phyloP scores from a whole-genome alignment of 2,888 invertebrate genomes.

The Tenodera sinensis region DNA sequence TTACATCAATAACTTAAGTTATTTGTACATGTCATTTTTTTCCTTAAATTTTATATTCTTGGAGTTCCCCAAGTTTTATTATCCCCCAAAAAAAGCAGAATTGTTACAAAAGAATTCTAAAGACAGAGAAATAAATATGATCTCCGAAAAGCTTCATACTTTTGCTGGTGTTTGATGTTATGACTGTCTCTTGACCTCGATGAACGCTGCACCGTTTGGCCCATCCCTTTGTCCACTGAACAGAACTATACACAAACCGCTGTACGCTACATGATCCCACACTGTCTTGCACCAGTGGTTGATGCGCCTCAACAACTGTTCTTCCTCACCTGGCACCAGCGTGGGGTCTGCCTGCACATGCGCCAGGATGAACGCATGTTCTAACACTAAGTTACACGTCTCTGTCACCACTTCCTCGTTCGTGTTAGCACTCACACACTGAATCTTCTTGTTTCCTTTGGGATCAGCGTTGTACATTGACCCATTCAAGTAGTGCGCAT shows the following conservation, averaged over 20 bases:
- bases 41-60: background rate
- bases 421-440: conserved; percentile 51
- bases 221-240: conserved; percentile 61
- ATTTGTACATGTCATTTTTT: background rate
- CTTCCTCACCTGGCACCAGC: conserved; percentile 45
- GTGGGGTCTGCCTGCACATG: conserved; percentile 54
- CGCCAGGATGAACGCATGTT: conserved; percentile 53
- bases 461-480: conserved; percentile 47
- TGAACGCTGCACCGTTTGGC: conserved; percentile 45
- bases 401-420: conserved; percentile 50
- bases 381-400: conserved; percentile 13
- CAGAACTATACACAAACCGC: conserved; percentile 63
- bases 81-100: background rate
- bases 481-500: conserved; percentile 50
- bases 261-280: conserved; percentile 56
- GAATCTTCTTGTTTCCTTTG: conserved; percentile 47
- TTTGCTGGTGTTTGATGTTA: background rate
- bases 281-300: conserved; percentile 60
- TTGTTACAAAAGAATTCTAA: background rate
- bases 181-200: conserved; percentile 29
- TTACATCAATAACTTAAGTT: background rate
- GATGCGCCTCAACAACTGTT: conserved; percentile 44
- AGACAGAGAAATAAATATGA: background rate
- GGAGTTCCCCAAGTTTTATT: background rate
- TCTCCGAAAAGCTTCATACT: background rate